These are phyloP conservation scores for Tinamus major DNA, from an alignment of 2,797 vertebrate genomes.

Conservation along the genomic window DNA sequence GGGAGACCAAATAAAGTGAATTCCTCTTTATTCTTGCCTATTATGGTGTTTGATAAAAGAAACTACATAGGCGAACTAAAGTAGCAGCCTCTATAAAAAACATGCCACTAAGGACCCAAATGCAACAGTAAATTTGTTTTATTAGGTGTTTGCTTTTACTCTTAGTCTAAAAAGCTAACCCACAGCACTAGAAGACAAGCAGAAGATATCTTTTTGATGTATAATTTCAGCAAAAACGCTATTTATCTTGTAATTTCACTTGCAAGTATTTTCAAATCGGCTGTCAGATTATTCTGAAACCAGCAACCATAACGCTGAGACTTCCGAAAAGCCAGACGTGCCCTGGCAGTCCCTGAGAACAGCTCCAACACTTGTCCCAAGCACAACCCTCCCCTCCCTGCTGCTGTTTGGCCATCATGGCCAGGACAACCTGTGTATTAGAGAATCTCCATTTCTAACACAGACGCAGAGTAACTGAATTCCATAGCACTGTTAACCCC, in stretches of 20 bases:
- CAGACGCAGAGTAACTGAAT: background rate
- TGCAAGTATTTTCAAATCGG: background rate
- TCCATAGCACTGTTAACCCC: no score
- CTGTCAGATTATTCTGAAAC: background rate
- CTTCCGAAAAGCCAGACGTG: accelerated
- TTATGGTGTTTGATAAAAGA: background rate
- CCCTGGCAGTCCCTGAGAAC: background rate
- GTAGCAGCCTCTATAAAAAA: background rate
- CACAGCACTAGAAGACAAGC: background rate
- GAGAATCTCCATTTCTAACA: background rate
- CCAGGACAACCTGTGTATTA: background rate
- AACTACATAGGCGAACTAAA: background rate
- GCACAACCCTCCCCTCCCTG: background rate
- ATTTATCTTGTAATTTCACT: background rate
- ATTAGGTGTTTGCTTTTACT: background rate
- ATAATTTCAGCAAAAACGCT: background rate
- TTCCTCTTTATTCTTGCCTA: background rate
- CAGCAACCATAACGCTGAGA: background rate
- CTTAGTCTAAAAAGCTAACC: background rate
- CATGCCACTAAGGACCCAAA: background rate
- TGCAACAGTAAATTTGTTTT: background rate
- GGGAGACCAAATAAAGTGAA: background rate
- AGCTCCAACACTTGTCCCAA: background rate
- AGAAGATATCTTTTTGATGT: background rate
- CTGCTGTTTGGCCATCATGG: background rate